Base-by-base conservation (phyloP, 2,797 vertebrate genomes). In the Petrocephalus schoutedeni region DNA sequence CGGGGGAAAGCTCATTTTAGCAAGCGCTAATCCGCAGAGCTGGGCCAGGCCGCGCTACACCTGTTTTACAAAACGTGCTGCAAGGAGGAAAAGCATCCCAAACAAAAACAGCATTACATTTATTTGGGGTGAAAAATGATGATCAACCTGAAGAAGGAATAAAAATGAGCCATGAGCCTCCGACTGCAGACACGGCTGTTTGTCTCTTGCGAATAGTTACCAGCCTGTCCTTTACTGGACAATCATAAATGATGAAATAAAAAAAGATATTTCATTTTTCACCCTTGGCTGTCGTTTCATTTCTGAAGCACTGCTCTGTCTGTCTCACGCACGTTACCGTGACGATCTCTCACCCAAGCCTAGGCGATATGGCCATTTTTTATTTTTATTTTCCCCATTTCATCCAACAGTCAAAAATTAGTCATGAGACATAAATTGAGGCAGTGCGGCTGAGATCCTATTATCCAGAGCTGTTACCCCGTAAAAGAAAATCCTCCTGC, bases 271-370 rank as follows among this genome's bases (percentile, higher is more conserved):
- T 91, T 91, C 91, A 95, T 96, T 92, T 91, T 92, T 95, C 94
- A 95, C 91, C 91, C 92, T 91, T 91, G 89, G 89, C 88, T 92
- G 94, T 94, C 93, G 92, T 94, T 93, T 93, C 90, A 91, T 93
- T 92, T 91, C 93, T 93, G 93, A 95, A 93, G 91, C 92, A 93
- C 92, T 91, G 92, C 92, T 93, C 93, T 89, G 90, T 94, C 93
- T 93, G 92, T 94, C 94, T 92, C 89, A 89, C 58, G 64, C 41
- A 49, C 83, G 89, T 94, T 91, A 94, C 91, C 92, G 92, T 95
- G 94, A 93, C 89, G 89, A 92, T 91, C 91, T 87, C 59, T 89
- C 91, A 90, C 87, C 88, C 90, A 58, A 85, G 92, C 89, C 88
- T 89, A 57, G 89, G 89, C 89, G 88, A 92, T 91, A 86, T 89